Conservation (phyloP, 35 echinoderm and acorn worm genomes). For the Heliocidaris erythrogramma region DNA sequence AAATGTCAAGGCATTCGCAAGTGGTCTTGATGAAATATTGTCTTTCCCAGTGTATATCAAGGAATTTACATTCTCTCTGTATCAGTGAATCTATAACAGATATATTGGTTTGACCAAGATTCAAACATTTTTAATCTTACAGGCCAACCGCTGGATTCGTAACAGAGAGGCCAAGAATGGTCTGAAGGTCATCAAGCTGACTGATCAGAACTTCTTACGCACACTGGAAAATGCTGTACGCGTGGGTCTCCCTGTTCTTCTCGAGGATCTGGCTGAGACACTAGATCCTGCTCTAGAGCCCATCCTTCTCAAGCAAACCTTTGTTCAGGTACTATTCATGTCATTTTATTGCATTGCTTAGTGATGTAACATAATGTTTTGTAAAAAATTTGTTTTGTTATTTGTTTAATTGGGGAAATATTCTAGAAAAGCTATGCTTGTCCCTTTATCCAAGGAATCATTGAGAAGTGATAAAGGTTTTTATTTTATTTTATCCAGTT, state of each 20-base stretch:
- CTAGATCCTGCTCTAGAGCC: slow-evolving; percentile 96
- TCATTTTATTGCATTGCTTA: neutral
- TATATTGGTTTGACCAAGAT: neutral
- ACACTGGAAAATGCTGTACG: slow-evolving; percentile 94
- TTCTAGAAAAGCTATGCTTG: neutral
- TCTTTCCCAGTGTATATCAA: neutral
- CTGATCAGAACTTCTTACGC: slow-evolving; percentile 86
- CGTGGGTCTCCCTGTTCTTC: slow-evolving; percentile 86
- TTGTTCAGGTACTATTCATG: slow-evolving; percentile 66
- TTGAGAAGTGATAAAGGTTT: neutral
- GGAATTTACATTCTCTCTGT: neutral
- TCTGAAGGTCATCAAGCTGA: slow-evolving; percentile 94
- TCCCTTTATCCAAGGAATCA: neutral
- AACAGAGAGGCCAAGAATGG: slow-evolving; percentile 93
- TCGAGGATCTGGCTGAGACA: slow-evolving; percentile 91
- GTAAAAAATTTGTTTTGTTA: neutral
- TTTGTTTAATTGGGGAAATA: neutral
- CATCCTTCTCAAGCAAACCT: slow-evolving; percentile 97
- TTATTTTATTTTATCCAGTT: neutral
- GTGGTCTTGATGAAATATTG: too few species aligned
- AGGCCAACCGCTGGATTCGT: slow-evolving; percentile 98
- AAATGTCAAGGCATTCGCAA: neutral
- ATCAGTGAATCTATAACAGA: neutral
- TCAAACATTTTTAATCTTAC: neutral
- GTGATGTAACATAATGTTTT: neutral